Evolutionary conservation across 2,113 vertebrate genomes (phyloP), one percentile per base, ranked within the genome.

Genomic region (Sigmodon hispidus): DNA sequence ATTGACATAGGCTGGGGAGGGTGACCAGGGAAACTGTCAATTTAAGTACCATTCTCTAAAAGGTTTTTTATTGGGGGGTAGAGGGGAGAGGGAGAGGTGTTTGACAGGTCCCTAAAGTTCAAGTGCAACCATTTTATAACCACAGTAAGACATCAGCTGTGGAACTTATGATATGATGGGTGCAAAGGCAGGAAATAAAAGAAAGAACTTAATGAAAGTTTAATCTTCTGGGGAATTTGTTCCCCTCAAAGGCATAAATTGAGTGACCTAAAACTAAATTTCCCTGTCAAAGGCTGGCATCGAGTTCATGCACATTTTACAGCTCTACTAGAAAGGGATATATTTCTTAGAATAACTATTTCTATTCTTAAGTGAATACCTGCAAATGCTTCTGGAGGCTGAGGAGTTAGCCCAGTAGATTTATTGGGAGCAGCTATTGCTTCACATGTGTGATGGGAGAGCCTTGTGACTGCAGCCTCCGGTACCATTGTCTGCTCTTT

Each of bases 141-240:
- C 97, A 90, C 94, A 97, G 96, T 98, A 98, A 98, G 97, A 96
- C 96, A 98, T 98, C 96, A 96, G 97, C 96, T 95, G 90, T 97
- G 97, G 98, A 98, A 98, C 97, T 98, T 96, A 93, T 19, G 95
- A 96, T 95, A 97, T 94, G 98, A 99, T 98, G 98, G 97, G 98
- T 98, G 96, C 96, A 98, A 98, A 98, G 98, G 96, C 98, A 98
- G 98, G 98, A 98, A 98, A 98, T 98, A 97, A 97, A 87, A 96
- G 86, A 93, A 96, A 97, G 90, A 97, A 98, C 87, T 98, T 98
- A 98, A 98, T 98, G 98, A 98, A 98, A 97, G 93, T 98, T 98
- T 98, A 98, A 98, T 98, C 98, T 98, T 98, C 98, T 97, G 97
- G 98, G 98, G 98, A 98, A 97, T 98, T 98, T 81, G 95, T 97